Base-by-base conservation (phyloP, 2,888 invertebrate genomes). In the Deilephila porcellus region DNA sequence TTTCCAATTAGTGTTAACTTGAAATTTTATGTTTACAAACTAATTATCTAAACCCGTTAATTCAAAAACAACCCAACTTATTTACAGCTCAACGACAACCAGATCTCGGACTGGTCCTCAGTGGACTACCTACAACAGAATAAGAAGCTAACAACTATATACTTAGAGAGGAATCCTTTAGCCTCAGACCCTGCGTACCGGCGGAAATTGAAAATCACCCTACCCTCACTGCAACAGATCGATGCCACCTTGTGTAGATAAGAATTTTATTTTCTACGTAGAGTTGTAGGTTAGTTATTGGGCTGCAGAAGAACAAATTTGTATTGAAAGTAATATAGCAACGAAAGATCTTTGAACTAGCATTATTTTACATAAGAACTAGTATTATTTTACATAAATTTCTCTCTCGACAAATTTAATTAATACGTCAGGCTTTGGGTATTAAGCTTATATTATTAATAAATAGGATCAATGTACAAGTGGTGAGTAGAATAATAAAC, bases 111-210 rank as follows among this genome's bases (percentile, higher is more conserved):
- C 70, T 99, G 99, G 99, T 95, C 95, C 25, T 97, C 97, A 29
- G 87, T 99, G 3, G 97, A 98, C 56, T 94, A 95, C 72, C 94
- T 99, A 64, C 92, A 95, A 29, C 85, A 91, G 0, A 97, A 97
- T 89, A 96, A 95, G 82, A 96, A 96, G 67, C 88, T 98, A 6
- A 90, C 93, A 71, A 99, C 99, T 0, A 96, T 99, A 71, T 99
- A 99, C 90, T 91, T 99, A 83, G 99, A 99, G 89, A 95, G 97
- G 53, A 99, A 99, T 94, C 99, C 99, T 0, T 90, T 99, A 0
- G 96, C 97, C 0, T 95, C 95, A 59, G 98, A 95, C 94, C 95
- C 98, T 0, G 97, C 97, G 81, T 99, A 99, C 90, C 94, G 99
- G 74, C 96, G 98, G 81, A 99, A 99, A 91, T 95, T 99, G 63